Percentiles rank a stretch among this genome's conserved stretches.
phyloP scores from a whole-genome alignment of 2,888 invertebrate species.

The Aphelenchoides bicaudatus region DNA sequence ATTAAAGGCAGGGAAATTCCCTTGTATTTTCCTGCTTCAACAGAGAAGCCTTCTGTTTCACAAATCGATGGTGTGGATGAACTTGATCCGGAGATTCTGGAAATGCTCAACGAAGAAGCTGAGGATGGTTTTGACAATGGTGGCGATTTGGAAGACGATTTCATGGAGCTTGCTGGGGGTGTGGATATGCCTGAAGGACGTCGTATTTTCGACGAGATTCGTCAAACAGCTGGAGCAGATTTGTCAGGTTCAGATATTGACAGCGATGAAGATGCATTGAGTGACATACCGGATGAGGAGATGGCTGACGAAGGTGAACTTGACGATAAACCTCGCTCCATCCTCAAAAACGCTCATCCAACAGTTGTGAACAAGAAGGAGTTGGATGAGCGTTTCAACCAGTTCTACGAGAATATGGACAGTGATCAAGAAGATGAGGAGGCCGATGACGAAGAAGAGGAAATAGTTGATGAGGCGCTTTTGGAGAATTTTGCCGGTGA shows the following conservation, averaged over 20 bases:
- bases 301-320: not conserved
- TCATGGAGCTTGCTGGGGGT: conserved; percentile 75
- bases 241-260: conserved; percentile 32
- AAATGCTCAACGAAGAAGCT: conserved; percentile 77
- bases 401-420: conserved; percentile 31
- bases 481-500: conserved; percentile 15
- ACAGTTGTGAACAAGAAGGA: conserved; percentile 22
- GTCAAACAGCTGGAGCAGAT: conserved; percentile 33
- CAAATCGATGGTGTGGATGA: conserved; percentile 66
- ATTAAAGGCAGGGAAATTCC: conserved; percentile 77
- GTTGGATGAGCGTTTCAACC: conserved; percentile 18
- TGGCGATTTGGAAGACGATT: conserved; percentile 85
- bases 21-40: conserved; percentile 61
- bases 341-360: not conserved
- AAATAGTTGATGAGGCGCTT: not conserved
- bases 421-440: conserved; percentile 39
- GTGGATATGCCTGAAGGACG: conserved; percentile 31
- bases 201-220: not conserved
- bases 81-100: conserved; percentile 85
- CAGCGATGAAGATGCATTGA: conserved; percentile 18
- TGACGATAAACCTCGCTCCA: conserved; percentile 4
- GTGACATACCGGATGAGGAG: not conserved
- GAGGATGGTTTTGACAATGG: conserved; percentile 77
- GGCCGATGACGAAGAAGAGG: conserved; percentile 27
- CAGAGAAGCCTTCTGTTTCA: conserved; percentile 6